Conservation (phyloP, 2,888 invertebrate genomes). For the Ectemnius cavifrons region DNA sequence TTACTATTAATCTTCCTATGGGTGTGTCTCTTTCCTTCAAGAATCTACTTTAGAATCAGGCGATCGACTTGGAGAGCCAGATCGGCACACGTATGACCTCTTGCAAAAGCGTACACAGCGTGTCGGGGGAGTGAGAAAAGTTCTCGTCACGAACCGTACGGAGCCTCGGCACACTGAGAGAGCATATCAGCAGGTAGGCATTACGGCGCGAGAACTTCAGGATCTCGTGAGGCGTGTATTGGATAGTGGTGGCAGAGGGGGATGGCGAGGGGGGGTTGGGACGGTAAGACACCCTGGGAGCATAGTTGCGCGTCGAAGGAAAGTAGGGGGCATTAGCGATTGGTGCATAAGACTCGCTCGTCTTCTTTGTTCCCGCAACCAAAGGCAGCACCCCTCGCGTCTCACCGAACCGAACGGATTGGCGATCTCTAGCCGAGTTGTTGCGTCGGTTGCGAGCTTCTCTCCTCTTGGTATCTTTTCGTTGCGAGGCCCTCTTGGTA, state of each 20-base stretch:
- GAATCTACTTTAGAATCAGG: too few species aligned
- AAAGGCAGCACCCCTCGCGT: too few species aligned
- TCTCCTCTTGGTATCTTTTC: conserved; percentile 6
- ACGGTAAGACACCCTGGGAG: not conserved
- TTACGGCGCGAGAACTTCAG: not conserved
- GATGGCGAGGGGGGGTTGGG: too few species aligned
- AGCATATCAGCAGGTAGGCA: conserved; percentile 7
- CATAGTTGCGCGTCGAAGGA: not conserved
- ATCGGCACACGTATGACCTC: not conserved
- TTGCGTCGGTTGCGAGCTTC: too few species aligned
- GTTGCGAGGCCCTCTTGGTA: conserved; percentile 17
- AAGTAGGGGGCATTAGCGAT: conserved; percentile 6
- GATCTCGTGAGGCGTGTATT: conserved; percentile 1
- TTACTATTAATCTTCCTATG: too few species aligned
- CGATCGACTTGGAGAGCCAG: not conserved
- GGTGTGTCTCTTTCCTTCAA: too few species aligned
- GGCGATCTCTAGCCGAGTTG: too few species aligned
- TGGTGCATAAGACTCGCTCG: conserved; percentile 2
- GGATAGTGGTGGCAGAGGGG: not conserved
- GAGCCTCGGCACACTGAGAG: not conserved
- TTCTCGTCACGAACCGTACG: conserved; percentile 9
- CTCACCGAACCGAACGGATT: too few species aligned
- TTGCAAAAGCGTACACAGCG: not conserved
- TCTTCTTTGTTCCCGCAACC: conserved; percentile 51
- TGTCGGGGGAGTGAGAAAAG: not conserved